Evolutionary conservation across 2,113 vertebrate genomes (phyloP).

Genomic region (Mus spicilegus): DNA sequence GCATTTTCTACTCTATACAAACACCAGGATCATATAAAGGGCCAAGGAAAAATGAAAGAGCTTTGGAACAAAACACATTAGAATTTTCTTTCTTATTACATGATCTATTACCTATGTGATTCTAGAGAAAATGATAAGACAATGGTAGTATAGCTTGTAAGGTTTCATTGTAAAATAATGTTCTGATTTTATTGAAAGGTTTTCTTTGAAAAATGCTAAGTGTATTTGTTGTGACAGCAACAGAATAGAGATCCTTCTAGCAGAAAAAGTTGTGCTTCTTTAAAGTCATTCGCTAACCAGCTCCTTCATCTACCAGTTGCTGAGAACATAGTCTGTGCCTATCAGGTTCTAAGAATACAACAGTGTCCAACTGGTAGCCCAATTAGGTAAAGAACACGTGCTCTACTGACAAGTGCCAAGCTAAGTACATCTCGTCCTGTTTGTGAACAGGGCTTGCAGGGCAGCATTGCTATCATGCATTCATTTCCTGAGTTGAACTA

Average conservation of each 20-base stretch:
- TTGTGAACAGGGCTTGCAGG: background rate
- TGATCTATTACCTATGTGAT: background rate
- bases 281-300: background rate
- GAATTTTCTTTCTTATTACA: background rate
- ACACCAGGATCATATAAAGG: background rate
- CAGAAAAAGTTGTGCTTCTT: background rate
- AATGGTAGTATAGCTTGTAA: background rate
- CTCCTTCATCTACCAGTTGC: background rate
- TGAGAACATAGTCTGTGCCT: background rate
- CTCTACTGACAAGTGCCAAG: background rate
- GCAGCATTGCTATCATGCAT: background rate
- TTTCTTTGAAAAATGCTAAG: background rate
- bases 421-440: background rate
- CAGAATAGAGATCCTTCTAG: background rate
- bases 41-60: background rate
- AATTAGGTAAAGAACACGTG: constrained; percentile 8
- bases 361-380: background rate
- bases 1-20: background rate
- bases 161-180: background rate
- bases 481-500: background rate
- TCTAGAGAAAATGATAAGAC: constrained; percentile 46
- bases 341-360: background rate
- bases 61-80: background rate
- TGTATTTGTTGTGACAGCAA: background rate
- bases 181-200: background rate